Conservation (phyloP, 2,113 vertebrate species). For the Hepsetus odoe region DNA sequence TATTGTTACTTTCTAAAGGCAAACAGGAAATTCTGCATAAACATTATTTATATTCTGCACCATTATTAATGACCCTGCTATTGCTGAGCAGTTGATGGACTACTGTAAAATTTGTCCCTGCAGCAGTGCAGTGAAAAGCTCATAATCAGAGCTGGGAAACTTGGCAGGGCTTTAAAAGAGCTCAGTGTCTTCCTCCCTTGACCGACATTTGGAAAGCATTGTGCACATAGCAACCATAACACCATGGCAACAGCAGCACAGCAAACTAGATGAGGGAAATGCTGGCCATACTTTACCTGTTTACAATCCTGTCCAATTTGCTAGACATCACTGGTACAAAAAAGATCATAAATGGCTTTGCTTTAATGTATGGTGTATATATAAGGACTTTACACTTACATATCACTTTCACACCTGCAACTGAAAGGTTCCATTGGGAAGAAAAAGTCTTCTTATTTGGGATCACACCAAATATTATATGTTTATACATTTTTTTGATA, state of each 20-base stretch:
- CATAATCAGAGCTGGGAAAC: constrained; percentile 56
- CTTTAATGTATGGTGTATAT: too few species aligned
- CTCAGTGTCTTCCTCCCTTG: constrained; percentile 59
- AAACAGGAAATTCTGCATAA: not conserved
- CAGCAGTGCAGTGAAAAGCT: constrained; percentile 53
- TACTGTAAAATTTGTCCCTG: not conserved
- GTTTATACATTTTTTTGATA: too few species aligned
- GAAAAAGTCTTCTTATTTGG: too few species aligned
- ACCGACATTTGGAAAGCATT: constrained; percentile 58
- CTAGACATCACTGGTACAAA: not conserved
- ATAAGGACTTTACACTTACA: too few species aligned
- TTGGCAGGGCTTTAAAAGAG: constrained; percentile 66
- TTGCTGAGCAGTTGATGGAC: not conserved
- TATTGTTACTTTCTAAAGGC: not conserved
- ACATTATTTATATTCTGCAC: not conserved
- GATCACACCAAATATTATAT: too few species aligned
- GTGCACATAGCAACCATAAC: constrained; percentile 72
- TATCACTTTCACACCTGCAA: too few species aligned
- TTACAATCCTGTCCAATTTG: constrained; percentile 6
- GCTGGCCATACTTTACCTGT: constrained; percentile 12
- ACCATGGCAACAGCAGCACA: constrained; percentile 74
- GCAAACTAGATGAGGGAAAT: constrained; percentile 57
- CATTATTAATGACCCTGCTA: not conserved
- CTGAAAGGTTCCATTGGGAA: too few species aligned
- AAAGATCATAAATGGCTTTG: too few species aligned